These are phyloP conservation scores for Mesorhabditis belari DNA, from an alignment of 2,888 invertebrate species.

Conservation along the genomic window DNA sequence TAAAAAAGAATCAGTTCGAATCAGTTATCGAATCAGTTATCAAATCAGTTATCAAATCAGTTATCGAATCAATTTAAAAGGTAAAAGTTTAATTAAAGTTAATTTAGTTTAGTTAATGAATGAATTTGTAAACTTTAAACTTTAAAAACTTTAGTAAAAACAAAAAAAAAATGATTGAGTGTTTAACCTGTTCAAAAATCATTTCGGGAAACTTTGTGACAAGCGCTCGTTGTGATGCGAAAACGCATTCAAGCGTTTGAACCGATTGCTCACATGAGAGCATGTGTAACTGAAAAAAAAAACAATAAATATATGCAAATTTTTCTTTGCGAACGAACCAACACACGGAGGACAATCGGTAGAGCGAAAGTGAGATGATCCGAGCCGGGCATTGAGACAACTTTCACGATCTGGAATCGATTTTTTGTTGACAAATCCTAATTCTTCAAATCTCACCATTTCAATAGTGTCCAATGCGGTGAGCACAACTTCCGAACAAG, in stretches of 20 bases:
- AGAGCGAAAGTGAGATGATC: constrained; percentile 30
- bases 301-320: constrained; percentile 76
- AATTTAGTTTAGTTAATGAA: too few species aligned
- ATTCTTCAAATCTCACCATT: constrained; percentile 73
- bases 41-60: neutral
- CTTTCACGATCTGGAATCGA: constrained; percentile 67
- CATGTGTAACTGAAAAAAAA: constrained; percentile 71
- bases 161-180: neutral
- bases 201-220: constrained; percentile 82
- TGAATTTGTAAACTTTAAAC: too few species aligned
- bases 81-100: too few species aligned
- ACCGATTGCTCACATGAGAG: constrained; percentile 87
- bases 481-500: constrained; percentile 66
- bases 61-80: too few species aligned
- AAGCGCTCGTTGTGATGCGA: constrained; percentile 81
- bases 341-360: constrained; percentile 32
- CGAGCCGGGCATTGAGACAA: constrained; percentile 52
- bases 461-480: constrained; percentile 67
- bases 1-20: constrained; percentile 79
- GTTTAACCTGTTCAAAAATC: constrained; percentile 71
- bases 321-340: constrained; percentile 57
- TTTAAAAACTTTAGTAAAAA: too few species aligned
- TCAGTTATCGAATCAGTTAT: constrained; percentile 67
- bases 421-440: constrained; percentile 64
- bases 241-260: constrained; percentile 78